Conservation (phyloP, 2,113 vertebrate genomes). For the Nesoenas mayeri region DNA sequence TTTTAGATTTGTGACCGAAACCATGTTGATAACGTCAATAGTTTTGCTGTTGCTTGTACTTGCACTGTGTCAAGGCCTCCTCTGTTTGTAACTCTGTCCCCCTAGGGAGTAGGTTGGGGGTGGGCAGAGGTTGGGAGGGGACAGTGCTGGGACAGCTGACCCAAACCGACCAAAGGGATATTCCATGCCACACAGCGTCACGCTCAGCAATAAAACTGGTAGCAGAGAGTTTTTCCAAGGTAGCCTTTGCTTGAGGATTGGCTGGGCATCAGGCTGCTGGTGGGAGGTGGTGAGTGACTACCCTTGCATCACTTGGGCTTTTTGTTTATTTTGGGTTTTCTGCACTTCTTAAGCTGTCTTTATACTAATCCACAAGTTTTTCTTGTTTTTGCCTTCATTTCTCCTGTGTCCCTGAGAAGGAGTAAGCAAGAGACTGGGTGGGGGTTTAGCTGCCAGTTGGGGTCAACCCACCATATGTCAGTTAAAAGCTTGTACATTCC, state of each 20-base stretch:
- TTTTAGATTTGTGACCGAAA: not conserved
- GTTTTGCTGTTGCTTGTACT: not conserved
- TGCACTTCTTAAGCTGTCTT: not conserved
- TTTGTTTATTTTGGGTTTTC: not conserved
- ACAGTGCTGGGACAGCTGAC: not conserved
- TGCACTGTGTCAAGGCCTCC: accelerated
- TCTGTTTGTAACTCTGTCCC: not conserved
- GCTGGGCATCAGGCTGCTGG: accelerated
- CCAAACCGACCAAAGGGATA: not conserved
- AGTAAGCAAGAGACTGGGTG: not conserved
- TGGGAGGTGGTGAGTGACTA: not conserved
- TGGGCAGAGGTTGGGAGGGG: not conserved
- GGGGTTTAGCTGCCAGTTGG: not conserved
- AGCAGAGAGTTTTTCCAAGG: not conserved
- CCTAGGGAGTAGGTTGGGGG: not conserved
- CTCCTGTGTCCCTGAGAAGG: not conserved
- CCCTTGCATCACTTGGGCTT: not conserved
- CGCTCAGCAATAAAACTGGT: not conserved
- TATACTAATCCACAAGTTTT: not conserved
- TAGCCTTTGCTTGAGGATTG: not conserved
- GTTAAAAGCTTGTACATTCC: not conserved
- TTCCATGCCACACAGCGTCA: not conserved
- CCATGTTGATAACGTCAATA: accelerated
- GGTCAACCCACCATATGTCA: not conserved
- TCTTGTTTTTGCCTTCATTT: not conserved